Conservation (phyloP, 2,888 invertebrate genomes). For the Meliscaeva auricollis region DNA sequence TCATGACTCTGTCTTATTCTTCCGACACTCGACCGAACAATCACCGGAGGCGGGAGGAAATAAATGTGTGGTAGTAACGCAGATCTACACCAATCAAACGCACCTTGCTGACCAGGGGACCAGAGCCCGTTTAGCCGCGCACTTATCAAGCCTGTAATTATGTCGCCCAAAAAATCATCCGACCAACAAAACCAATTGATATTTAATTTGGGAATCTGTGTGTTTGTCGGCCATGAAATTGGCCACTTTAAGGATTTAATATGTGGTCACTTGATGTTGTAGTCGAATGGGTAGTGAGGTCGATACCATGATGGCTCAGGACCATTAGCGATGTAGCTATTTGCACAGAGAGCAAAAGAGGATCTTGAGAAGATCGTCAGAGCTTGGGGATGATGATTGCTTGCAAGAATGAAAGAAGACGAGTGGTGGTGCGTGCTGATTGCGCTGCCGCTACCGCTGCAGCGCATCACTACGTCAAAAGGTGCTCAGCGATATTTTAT, state of each 20-base stretch:
- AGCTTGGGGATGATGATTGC: conserved; percentile 20
- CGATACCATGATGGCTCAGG: conserved; percentile 2
- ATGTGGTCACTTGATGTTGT: conserved; percentile 43
- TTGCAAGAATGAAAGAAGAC: conserved; percentile 19
- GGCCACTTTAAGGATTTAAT: conserved; percentile 66
- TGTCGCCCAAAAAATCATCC: conserved; percentile 71
- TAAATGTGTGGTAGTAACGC: conserved; percentile 15
- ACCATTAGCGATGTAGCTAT: conserved; percentile 47
- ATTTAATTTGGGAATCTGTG: conserved; percentile 73
- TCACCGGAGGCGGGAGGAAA: conserved; percentile 57
- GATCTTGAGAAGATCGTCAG: neutral
- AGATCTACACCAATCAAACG: conserved; percentile 32
- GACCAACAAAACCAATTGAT: conserved; percentile 62
- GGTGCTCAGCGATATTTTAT: conserved; percentile 45
- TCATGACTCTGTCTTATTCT: conserved; percentile 57
- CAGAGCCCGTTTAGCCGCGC: conserved; percentile 27
- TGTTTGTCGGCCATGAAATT: conserved; percentile 71
- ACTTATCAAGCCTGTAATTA: conserved; percentile 66
- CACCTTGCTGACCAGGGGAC: neutral
- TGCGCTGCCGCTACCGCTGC: conserved; percentile 1
- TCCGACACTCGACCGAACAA: conserved; percentile 28
- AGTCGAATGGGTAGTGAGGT: conserved; percentile 45
- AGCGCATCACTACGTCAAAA: conserved; percentile 23
- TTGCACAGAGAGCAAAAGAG: conserved; percentile 48
- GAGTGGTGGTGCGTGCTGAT: conserved; percentile 42